These are phyloP conservation scores for Asbolus verrucosus DNA, from an alignment of 1,140 invertebrate species.

Conservation along the genomic window DNA sequence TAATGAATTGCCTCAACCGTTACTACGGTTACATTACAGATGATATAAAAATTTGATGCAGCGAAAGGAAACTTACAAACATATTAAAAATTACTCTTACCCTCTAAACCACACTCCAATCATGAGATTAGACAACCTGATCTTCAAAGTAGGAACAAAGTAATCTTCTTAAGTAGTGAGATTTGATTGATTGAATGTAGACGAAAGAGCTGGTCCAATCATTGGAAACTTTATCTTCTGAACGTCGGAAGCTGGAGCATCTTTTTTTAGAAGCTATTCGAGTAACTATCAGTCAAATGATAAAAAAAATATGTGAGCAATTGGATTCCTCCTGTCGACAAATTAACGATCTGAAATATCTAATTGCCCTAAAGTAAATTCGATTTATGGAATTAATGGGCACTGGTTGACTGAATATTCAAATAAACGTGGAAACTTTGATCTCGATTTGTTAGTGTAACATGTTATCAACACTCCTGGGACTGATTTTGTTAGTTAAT, in stretches of 20 bases:
- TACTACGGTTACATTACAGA: no score
- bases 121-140: conserved; percentile 24
- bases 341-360: conserved; percentile 1
- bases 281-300: neutral
- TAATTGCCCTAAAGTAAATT: conserved; percentile 30
- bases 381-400: conserved; percentile 26
- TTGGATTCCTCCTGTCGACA: neutral
- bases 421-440: conserved; percentile 7
- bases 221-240: conserved; percentile 25
- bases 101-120: no score
- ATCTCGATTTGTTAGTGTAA: conserved; percentile 7
- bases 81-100: conserved; percentile 16
- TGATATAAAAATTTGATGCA: no score
- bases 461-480: neutral
- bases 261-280: no score
- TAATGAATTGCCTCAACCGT: no score
- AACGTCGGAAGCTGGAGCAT: no score
- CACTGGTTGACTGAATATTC: conserved; percentile 29
- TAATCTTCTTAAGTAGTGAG: conserved; percentile 35
- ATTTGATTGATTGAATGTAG: conserved; percentile 31
- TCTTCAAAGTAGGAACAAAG: conserved; percentile 22
- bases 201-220: neutral
- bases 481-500: no score
- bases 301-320: conserved; percentile 7
- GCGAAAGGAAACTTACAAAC: conserved; percentile 1